Evolutionary conservation across 2,888 invertebrate genomes (phyloP).

Genomic region (Subacronicta megacephala): DNA sequence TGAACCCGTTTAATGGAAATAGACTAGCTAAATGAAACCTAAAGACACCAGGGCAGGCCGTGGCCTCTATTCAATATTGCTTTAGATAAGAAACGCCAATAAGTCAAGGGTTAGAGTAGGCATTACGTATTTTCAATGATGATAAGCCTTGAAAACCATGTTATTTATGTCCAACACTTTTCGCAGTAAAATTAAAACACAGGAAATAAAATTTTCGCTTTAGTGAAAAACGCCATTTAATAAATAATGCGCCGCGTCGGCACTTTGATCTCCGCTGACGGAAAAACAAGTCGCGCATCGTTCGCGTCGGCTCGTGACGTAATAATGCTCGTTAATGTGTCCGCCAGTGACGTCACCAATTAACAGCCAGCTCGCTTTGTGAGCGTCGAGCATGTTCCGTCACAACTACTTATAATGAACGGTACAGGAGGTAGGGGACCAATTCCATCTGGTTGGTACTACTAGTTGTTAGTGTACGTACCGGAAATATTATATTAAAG

Average conservation of each 20-base stretch:
- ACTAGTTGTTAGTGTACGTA: not conserved
- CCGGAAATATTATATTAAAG: not conserved
- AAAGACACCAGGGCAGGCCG: too few relatives aligned
- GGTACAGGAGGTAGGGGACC: not conserved
- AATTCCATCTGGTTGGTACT: not conserved
- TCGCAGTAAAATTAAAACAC: too few relatives aligned
- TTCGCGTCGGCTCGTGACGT: constrained; percentile 9
- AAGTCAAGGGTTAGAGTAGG: too few relatives aligned
- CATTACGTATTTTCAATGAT: too few relatives aligned
- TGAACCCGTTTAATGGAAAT: too few relatives aligned
- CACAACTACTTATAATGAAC: constrained; percentile 1
- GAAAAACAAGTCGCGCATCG: constrained; percentile 10
- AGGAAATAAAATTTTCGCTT: too few relatives aligned
- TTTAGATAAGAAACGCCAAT: too few relatives aligned
- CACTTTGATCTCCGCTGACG: not conserved
- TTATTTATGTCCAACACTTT: not conserved
- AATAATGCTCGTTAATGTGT: constrained; percentile 38
- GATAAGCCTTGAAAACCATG: too few relatives aligned
- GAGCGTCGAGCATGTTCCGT: not conserved
- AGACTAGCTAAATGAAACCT: too few relatives aligned
- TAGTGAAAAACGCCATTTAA: constrained; percentile 4
- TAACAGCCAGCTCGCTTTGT: constrained; percentile 20
- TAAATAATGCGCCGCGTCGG: constrained; percentile 2
- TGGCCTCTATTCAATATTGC: too few relatives aligned
- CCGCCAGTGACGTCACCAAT: constrained; percentile 36